phyloP scores from a whole-genome alignment of 2,888 invertebrate genomes.

The Phyto melanocephala region DNA sequence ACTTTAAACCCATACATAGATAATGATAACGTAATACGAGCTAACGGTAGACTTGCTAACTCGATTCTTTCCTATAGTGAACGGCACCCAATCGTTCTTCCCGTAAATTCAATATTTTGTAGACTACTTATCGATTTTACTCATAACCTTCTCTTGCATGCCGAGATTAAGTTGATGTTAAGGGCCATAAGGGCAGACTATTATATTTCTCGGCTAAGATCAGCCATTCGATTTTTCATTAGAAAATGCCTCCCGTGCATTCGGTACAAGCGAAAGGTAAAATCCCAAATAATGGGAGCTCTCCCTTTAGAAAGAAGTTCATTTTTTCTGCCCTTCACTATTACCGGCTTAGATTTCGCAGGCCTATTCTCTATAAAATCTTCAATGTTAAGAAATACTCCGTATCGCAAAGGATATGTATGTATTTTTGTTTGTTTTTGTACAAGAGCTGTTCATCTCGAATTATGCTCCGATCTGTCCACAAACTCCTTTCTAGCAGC shows the following conservation, averaged over 20 bases:
- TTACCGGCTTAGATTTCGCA: constrained; percentile 46
- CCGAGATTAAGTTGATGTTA: constrained; percentile 37
- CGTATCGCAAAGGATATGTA: constrained; percentile 33
- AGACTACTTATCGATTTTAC: constrained; percentile 22
- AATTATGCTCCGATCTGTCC: background rate
- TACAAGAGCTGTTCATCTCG: constrained; percentile 1
- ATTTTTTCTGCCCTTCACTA: constrained; percentile 31
- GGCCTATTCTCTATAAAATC: constrained; percentile 56
- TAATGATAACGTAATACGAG: no score
- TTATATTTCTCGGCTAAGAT: constrained; percentile 31
- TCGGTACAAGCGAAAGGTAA: constrained; percentile 19
- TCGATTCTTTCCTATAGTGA: no score
- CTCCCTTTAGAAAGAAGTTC: constrained; percentile 35
- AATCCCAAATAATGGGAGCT: constrained; percentile 44
- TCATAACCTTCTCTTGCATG: constrained; percentile 45
- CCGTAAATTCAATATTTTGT: constrained; percentile 4
- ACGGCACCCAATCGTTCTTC: no score
- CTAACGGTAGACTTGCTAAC: no score
- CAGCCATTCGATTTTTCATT: constrained; percentile 21
- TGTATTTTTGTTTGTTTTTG: constrained; percentile 47
- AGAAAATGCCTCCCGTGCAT: constrained; percentile 36
- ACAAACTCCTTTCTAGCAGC: background rate
- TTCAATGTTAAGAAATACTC: background rate
- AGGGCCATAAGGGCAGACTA: constrained; percentile 18
- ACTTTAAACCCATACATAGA: no score